These are phyloP conservation scores for Amphibalanus amphitrite DNA, from an alignment of 1,140 invertebrate genomes.

Conservation along the genomic window DNA sequence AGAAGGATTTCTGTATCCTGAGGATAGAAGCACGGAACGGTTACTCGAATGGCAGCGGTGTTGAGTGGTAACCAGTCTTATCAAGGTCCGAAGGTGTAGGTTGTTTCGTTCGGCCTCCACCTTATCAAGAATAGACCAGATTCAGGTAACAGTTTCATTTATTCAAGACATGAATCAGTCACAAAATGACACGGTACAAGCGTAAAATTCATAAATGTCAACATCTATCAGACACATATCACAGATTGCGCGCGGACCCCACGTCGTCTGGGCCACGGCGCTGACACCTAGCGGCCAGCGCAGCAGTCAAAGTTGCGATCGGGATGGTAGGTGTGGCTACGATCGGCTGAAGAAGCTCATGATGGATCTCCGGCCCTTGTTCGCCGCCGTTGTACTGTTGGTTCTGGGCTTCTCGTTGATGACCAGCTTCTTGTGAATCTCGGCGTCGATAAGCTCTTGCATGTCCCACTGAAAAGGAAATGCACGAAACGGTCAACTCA, in stretches of 20 bases:
- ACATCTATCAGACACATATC: not conserved
- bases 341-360: not conserved
- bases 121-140: too few species aligned
- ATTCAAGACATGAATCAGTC: too few species aligned
- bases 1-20: too few species aligned
- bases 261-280: not conserved
- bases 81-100: too few species aligned
- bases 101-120: too few species aligned
- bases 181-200: too few species aligned
- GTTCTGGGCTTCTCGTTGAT: not conserved
- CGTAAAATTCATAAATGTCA: too few species aligned
- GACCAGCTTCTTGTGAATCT: not conserved
- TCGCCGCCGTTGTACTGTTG: not conserved
- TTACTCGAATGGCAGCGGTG: too few species aligned
- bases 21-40: too few species aligned
- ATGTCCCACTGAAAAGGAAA: not conserved
- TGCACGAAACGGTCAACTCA: too few species aligned
- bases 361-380: not conserved
- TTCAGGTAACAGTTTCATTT: too few species aligned
- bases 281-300: not conserved
- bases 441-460: not conserved
- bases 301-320: not conserved
- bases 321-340: not conserved
- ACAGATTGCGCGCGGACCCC: not conserved
- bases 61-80: too few species aligned